Evolutionary conservation across 2,113 vertebrate genomes (phyloP).

Genomic region (Pollimyrus isidori): DNA sequence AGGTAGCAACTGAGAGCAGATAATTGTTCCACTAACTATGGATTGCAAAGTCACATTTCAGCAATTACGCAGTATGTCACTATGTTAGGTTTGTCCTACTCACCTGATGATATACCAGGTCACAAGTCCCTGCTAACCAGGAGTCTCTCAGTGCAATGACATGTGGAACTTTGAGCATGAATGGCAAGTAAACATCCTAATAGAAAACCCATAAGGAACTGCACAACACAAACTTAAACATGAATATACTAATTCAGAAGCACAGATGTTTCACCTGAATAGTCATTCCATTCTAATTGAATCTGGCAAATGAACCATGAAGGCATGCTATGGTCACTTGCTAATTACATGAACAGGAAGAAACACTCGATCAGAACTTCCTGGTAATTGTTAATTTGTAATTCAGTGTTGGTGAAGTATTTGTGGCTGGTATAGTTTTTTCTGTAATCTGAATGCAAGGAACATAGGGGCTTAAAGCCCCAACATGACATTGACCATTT

Average conservation of each 20-base stretch:
- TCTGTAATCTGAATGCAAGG: background rate
- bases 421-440: background rate
- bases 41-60: background rate
- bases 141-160: constrained; percentile 83
- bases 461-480: background rate
- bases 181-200: constrained; percentile 84
- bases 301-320: background rate
- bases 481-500: constrained; percentile 10
- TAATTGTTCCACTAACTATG: background rate
- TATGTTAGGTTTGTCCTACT: background rate
- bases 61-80: background rate
- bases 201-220: background rate
- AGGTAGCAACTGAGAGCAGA: background rate
- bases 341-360: constrained; percentile 82
- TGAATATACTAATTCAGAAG: background rate
- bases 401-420: background rate
- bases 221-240: background rate
- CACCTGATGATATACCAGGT: constrained; percentile 91
- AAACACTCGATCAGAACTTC: constrained; percentile 86
- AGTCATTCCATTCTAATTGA: background rate
- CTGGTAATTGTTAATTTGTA: constrained; percentile 95
- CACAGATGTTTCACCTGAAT: background rate
- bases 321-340: background rate
- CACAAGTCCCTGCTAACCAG: constrained; percentile 78
- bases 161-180: constrained; percentile 86